These are phyloP conservation scores for Phataginus tricuspis DNA, from an alignment of 2,797 vertebrate species.

Conservation along the genomic window DNA sequence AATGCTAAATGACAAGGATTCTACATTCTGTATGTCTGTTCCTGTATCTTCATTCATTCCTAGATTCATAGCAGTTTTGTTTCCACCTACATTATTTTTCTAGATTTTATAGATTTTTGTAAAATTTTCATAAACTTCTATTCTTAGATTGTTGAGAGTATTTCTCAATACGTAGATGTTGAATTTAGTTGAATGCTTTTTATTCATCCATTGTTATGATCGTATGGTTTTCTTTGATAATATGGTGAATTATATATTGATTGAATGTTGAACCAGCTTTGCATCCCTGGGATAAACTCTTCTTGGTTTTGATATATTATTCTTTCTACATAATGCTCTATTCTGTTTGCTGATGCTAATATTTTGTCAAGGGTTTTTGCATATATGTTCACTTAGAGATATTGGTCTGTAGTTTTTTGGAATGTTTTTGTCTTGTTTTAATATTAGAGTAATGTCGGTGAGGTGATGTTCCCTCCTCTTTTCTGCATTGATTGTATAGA, in stretches of 20 bases:
- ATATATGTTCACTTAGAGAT: neutral
- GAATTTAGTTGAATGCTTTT: neutral
- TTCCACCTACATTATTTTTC: neutral
- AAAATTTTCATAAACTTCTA: neutral
- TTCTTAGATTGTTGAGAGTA: neutral
- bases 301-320: too few species aligned
- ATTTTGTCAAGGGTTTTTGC: neutral
- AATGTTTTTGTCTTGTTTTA: neutral
- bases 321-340: too few species aligned
- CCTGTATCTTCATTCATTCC: neutral
- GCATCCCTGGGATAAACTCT: neutral
- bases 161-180: neutral
- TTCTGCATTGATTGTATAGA: neutral
- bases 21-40: neutral
- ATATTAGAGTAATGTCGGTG: neutral
- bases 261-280: neutral
- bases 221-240: neutral
- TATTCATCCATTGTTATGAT: neutral
- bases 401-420: neutral
- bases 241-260: neutral
- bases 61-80: neutral
- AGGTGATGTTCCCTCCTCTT: neutral
- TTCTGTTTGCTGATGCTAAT: neutral
- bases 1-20: neutral
- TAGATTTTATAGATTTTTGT: neutral